Evolutionary conservation across 2,888 invertebrate genomes (phyloP), one percentile per base, ranked within the genome.

Genomic region (Eustalomyia histrio): DNA sequence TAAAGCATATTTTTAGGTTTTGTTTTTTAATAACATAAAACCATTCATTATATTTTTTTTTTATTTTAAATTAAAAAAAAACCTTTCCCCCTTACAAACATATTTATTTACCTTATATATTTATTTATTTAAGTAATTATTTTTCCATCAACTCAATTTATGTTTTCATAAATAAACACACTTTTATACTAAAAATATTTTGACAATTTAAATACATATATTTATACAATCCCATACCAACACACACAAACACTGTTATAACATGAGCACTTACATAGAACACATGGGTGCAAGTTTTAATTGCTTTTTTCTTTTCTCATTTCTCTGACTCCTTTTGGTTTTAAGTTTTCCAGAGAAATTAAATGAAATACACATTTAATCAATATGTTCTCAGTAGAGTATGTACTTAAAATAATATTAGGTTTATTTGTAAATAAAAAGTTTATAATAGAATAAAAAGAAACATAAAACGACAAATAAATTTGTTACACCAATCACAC

Each of bases 201-300:
- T n/a, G 43, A 47, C n/a, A 47, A 47, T n/a, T 47, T 47, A 47
- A 47, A 47, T 5, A 47, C 6, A 47, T n/a, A 47, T n/a, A 47
- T 47, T 47, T 47, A n/a, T n/a, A 47, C 5, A 47, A 47, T n/a
- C 14, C n/a, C 43, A 47, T 47, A n/a, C n/a, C 14, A 7, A 14
- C 43, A 43, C 14, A 43, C 43, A 43, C 14, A 14, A 9, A 43
- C 43, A 43, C 43, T 2, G 7, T 43, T 14, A 14, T 43, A 14
- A 9, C 7, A 43, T 43, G 5, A 43, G 43, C 6, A 35, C 6
- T 58, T 39, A 39, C 14, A 60, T 6, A n/a, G 18, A 43, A 61
- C 52, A 64, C 57, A 72, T 72, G 72, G 72, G 57, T 64, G 64
- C 64, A 73, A 73, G 73, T 73, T 73, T 73, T 73, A 73, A 73